Evolutionary conservation across 2,113 vertebrate species (phyloP).

Genomic region (Macquaria australasica): DNA sequence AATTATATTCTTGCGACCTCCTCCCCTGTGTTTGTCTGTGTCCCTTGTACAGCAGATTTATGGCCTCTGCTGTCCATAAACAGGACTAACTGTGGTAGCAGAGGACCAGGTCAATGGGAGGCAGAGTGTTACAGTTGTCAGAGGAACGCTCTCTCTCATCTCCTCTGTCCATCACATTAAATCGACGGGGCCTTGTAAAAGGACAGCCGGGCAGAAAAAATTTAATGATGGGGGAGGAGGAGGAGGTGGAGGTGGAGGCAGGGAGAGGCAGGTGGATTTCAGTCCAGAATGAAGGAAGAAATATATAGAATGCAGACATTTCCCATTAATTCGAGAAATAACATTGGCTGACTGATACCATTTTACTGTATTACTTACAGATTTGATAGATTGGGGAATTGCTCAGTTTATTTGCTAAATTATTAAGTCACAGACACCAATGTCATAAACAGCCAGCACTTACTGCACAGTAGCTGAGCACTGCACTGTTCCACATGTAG

Average conservation of each 20-base stretch:
- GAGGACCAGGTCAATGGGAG: conserved; percentile 64
- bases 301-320: not conserved
- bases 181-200: conserved; percentile 55
- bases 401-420: not conserved
- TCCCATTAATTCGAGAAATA: not conserved
- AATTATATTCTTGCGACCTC: not conserved
- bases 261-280: not conserved
- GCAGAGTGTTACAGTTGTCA: conserved; percentile 60
- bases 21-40: conserved; percentile 24
- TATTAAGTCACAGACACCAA: too few relatives aligned
- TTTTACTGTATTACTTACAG: not conserved
- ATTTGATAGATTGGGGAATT: not conserved
- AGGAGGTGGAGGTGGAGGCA: not conserved
- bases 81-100: conserved; percentile 53
- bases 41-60: conserved; percentile 49
- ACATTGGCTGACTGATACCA: not conserved
- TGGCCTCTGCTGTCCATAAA: conserved; percentile 57
- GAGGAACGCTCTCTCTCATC: conserved; percentile 44
- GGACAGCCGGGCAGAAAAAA: conserved; percentile 33
- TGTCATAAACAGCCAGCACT: too few relatives aligned
- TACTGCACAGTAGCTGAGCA: too few relatives aligned
- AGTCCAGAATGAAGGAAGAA: not conserved
- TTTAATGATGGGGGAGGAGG: conserved; percentile 30
- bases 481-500: too few relatives aligned
- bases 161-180: conserved; percentile 63